Percentiles rank a stretch among this genome's conserved stretches.
Evolutionary conservation across 1,140 invertebrate species (phyloP).

Genomic region (Melipona quadrifasciata): DNA sequence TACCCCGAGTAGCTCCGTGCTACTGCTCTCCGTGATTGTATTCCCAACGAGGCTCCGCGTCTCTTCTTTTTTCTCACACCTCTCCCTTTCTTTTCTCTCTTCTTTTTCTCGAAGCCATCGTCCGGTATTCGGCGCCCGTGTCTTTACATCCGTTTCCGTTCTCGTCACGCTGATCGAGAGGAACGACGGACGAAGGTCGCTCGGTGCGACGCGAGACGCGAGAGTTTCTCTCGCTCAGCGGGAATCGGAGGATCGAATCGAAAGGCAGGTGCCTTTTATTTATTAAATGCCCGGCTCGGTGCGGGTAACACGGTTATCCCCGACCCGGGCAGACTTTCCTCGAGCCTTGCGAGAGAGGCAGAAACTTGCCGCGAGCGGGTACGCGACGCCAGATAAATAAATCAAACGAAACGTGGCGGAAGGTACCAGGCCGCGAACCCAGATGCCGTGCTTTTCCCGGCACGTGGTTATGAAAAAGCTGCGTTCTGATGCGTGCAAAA

Average conservation of each 20-base stretch:
- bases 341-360: not conserved
- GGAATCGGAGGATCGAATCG: not conserved
- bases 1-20: not conserved
- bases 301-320: slow-evolving; percentile 19
- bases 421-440: not conserved
- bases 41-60: slow-evolving; percentile 20
- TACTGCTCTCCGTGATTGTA: slow-evolving; percentile 42
- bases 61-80: slow-evolving; percentile 1
- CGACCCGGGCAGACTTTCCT: not conserved
- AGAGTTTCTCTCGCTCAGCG: not conserved
- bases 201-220: not conserved
- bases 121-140: not conserved
- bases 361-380: not conserved
- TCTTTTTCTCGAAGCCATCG: not conserved
- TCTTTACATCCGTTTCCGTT: slow-evolving; percentile 24
- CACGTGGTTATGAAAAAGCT: slow-evolving; percentile 33
- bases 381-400: slow-evolving; percentile 29
- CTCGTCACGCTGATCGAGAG: not conserved
- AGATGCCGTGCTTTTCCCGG: not conserved
- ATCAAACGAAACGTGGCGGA: slow-evolving; percentile 18
- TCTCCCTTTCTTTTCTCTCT: not conserved
- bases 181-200: not conserved
- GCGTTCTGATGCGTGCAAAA: slow-evolving; percentile 38
- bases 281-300: slow-evolving; percentile 30
- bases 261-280: slow-evolving; percentile 4